phyloP scores from a whole-genome alignment of 2,888 invertebrate genomes.

The Xestia ashworthii region DNA sequence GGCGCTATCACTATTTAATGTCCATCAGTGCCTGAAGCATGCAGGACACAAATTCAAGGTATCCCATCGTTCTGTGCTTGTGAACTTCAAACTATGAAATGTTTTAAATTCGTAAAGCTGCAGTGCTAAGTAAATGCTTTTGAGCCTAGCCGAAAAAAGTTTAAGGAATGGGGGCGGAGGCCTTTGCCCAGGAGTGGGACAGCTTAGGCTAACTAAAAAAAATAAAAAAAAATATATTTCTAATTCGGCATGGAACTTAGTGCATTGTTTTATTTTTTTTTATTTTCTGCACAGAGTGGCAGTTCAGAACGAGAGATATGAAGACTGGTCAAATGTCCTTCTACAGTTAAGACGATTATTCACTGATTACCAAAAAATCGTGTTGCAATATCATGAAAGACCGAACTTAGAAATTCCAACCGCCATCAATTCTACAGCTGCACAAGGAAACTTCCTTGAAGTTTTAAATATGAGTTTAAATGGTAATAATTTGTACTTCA shows the following conservation, averaged over 20 bases:
- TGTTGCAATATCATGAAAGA: slow-evolving; percentile 96
- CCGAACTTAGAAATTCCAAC: slow-evolving; percentile 93
- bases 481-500: slow-evolving; percentile 88
- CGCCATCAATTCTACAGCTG: slow-evolving; percentile 96
- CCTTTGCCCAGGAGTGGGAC: too few species aligned
- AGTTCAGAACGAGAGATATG: slow-evolving; percentile 99
- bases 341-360: slow-evolving; percentile 96
- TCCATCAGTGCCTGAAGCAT: neutral
- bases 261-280: neutral
- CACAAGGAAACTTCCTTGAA: slow-evolving; percentile 99
- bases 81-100: neutral
- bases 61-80: neutral
- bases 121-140: neutral
- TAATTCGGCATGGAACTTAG: neutral
- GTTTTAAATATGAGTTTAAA: slow-evolving; percentile 99
- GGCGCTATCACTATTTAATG: too few species aligned
- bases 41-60: neutral
- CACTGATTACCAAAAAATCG: slow-evolving; percentile 96
- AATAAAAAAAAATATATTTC: too few species aligned
- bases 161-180: too few species aligned
- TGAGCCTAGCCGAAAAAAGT: too few species aligned
- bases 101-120: neutral
- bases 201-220: too few species aligned
- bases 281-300: slow-evolving; percentile 92
- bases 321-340: slow-evolving; percentile 98